Evolutionary conservation across 2,888 invertebrate genomes (phyloP).

Genomic region (Microctonus brassicae): DNA sequence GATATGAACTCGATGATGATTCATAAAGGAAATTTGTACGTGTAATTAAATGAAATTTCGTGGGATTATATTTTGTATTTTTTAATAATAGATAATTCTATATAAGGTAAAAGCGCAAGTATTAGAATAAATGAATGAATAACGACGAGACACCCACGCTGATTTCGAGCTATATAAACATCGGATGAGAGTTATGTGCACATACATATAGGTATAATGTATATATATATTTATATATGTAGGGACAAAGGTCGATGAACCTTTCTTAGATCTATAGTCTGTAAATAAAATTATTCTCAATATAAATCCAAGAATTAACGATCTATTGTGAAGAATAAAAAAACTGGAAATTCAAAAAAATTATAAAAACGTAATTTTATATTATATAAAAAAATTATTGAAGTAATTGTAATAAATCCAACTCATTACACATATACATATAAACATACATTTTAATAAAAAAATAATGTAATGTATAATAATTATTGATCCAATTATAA

Average conservation of each 20-base stretch:
- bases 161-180: constrained; percentile 28
- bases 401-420: too few relatives aligned
- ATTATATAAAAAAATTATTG: too few relatives aligned
- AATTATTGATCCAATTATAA: constrained; percentile 3
- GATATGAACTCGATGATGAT: background rate
- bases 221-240: constrained; percentile 22
- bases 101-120: background rate
- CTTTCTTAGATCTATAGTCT: constrained; percentile 32
- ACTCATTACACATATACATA: background rate
- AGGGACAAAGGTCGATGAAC: constrained; percentile 45
- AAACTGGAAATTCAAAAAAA: too few relatives aligned
- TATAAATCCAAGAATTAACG: background rate
- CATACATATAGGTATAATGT: constrained; percentile 7
- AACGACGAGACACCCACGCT: constrained; percentile 37
- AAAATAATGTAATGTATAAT: background rate
- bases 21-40: background rate
- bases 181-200: too few relatives aligned
- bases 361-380: too few relatives aligned
- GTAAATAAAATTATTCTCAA: constrained; percentile 44
- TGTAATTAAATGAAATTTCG: background rate
- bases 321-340: background rate
- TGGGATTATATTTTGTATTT: background rate
- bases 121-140: background rate
- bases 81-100: background rate
- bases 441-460: background rate